Conservation (phyloP, 2,113 vertebrate species). For the Ceyx melanurus region DNA sequence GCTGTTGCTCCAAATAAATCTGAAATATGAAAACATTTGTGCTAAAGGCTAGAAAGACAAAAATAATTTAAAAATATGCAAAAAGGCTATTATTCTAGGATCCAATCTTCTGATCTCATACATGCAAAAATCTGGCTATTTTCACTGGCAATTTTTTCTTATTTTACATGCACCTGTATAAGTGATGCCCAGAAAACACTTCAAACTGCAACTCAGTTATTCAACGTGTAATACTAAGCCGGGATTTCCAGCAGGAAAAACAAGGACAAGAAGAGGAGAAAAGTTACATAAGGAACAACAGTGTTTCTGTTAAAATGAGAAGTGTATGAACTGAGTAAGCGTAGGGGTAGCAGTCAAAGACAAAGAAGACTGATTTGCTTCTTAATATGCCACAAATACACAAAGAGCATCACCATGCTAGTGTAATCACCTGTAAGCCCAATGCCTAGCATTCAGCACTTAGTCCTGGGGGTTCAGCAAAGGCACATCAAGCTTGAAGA, state of each 20-base stretch:
- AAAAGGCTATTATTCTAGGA: background rate
- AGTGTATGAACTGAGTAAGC: background rate
- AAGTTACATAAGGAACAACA: background rate
- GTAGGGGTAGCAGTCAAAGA: background rate
- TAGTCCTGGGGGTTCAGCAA: background rate
- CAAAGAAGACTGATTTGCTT: background rate
- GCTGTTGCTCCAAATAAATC: background rate
- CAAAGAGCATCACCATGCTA: background rate
- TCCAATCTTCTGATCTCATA: background rate
- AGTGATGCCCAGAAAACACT: background rate
- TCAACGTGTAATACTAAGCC: background rate
- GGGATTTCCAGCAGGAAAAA: background rate
- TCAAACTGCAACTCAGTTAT: background rate
- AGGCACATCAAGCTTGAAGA: background rate
- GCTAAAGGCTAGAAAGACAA: background rate
- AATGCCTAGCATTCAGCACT: background rate
- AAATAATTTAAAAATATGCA: background rate
- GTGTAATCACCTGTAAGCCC: background rate
- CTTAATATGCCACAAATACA: background rate
- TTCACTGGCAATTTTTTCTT: background rate
- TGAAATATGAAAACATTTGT: slow-evolving; percentile 1
- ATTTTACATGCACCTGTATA: background rate
- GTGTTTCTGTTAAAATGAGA: background rate
- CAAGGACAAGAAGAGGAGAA: background rate
- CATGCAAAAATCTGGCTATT: background rate